A percentile compares a stretch with the other conserved stretches of the same genome.
phyloP scores from a whole-genome alignment of 2,888 invertebrate genomes.

The Chymomyza fuscimana region DNA sequence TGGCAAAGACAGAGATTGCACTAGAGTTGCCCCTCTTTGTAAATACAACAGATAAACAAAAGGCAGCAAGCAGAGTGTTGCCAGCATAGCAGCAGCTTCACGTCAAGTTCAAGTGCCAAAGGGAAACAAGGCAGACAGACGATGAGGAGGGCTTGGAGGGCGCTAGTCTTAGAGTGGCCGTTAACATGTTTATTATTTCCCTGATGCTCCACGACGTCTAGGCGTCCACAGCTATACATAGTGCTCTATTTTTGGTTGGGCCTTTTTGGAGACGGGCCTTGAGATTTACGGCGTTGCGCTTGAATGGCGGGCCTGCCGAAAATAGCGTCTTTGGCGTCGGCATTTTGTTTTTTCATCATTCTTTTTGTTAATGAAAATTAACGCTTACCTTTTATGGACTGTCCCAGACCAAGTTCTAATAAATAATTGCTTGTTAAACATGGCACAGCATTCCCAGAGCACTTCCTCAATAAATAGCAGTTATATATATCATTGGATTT shows the following conservation, averaged over 20 bases:
- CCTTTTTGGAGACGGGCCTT: background rate
- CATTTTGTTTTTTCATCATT: background rate
- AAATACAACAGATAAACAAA: conserved; percentile 58
- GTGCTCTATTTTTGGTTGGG: conserved; percentile 5
- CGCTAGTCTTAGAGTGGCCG: conserved; percentile 34
- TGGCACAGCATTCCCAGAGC: conserved; percentile 1
- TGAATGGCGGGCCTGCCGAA: conserved; percentile 28
- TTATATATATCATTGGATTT: background rate
- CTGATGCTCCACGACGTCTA: background rate
- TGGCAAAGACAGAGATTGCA: background rate
- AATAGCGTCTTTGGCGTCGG: conserved; percentile 18
- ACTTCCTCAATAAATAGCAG: conserved; percentile 1
- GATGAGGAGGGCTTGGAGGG: conserved; percentile 1
- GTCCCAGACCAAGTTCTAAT: background rate
- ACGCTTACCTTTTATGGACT: conserved; percentile 8
- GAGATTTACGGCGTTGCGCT: conserved; percentile 45
- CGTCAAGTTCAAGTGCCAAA: conserved; percentile 60
- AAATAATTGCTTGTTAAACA: conserved; percentile 5
- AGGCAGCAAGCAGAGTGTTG: background rate
- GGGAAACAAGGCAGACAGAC: conserved; percentile 62
- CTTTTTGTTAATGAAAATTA: conserved; percentile 9
- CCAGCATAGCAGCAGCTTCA: background rate
- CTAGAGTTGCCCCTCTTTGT: conserved; percentile 12
- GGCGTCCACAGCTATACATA: too few species aligned
- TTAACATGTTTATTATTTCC: conserved; percentile 70